Evolutionary conservation across 2,888 invertebrate genomes (phyloP).

Genomic region (Hirtodrosophila alboralis): DNA sequence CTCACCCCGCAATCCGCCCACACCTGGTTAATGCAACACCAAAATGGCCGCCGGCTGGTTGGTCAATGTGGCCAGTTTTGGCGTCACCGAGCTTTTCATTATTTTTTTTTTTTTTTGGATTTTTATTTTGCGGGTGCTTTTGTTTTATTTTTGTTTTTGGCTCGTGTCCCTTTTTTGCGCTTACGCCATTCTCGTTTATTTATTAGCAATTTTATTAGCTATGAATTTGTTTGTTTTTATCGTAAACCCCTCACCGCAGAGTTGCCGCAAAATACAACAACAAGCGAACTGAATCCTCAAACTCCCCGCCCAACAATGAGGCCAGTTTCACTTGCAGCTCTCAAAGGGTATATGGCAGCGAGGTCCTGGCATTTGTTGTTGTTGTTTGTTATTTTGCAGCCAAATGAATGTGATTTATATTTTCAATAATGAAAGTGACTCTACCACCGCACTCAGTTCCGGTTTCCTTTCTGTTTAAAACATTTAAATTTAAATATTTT

Average conservation of each 20-base stretch:
- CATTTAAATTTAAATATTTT: conserved; percentile 80
- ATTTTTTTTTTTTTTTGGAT: conserved; percentile 27
- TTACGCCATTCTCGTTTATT: conserved; percentile 80
- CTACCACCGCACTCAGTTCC: conserved; percentile 48
- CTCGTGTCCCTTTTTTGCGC: conserved; percentile 76
- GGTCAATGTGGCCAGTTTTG: conserved; percentile 78
- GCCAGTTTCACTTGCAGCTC: conserved; percentile 36
- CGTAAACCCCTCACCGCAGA: conserved; percentile 62
- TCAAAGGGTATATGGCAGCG: conserved; percentile 56
- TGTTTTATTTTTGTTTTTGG: too few relatives aligned
- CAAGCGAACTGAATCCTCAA: conserved; percentile 19
- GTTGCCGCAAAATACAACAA: conserved; percentile 45
- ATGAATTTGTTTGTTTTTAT: conserved; percentile 80
- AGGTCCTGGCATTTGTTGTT: conserved; percentile 17
- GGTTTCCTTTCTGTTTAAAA: conserved; percentile 60
- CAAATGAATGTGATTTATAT: conserved; percentile 79
- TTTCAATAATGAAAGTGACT: conserved; percentile 80
- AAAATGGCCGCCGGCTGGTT: conserved; percentile 75
- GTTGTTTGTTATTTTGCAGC: conserved; percentile 41
- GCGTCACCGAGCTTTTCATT: conserved; percentile 69
- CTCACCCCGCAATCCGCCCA: conserved; percentile 29
- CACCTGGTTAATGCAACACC: conserved; percentile 72
- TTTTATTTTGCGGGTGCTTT: conserved; percentile 69
- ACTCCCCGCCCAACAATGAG: background rate
- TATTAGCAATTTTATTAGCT: conserved; percentile 80